These are phyloP conservation scores for Tachystola acroxantha DNA, from an alignment of 2,888 invertebrate species.

Conservation along the genomic window DNA sequence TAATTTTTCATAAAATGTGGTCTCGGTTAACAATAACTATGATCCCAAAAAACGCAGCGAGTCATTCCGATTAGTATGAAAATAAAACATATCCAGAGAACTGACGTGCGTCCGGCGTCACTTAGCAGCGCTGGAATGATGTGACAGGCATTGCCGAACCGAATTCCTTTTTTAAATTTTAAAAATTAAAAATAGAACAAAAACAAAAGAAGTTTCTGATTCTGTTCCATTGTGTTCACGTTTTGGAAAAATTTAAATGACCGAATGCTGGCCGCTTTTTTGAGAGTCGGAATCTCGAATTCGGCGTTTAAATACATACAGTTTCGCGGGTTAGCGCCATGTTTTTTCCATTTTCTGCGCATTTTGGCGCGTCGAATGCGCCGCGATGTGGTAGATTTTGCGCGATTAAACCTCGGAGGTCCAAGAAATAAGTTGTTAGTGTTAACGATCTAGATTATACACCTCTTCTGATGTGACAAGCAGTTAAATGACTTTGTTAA, in stretches of 20 bases:
- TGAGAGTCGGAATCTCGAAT: conserved; percentile 59
- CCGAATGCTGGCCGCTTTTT: conserved; percentile 65
- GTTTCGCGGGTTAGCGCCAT: conserved; percentile 77
- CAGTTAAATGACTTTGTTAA: conserved; percentile 13
- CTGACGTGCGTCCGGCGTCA: conserved; percentile 78
- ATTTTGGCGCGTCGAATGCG: conserved; percentile 63
- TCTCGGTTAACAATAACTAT: conserved; percentile 59
- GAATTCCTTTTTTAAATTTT: conserved; percentile 69
- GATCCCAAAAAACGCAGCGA: conserved; percentile 69
- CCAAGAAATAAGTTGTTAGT: conserved; percentile 71
- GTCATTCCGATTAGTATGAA: conserved; percentile 68
- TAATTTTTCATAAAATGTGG: conserved; percentile 15
- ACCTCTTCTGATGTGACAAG: conserved; percentile 31
- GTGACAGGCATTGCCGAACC: conserved; percentile 75
- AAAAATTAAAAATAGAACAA: conserved; percentile 66
- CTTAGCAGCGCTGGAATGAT: conserved; percentile 77
- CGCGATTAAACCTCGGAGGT: conserved; percentile 65
- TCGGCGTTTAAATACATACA: conserved; percentile 77
- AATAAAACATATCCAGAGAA: conserved; percentile 70
- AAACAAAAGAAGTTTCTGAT: conserved; percentile 52
- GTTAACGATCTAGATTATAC: conserved; percentile 60
- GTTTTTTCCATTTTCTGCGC: conserved; percentile 76
- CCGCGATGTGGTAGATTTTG: conserved; percentile 64
- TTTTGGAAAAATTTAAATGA: conserved; percentile 77
- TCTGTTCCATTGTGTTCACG: conserved; percentile 77